phyloP scores from a whole-genome alignment of 1,140 invertebrate genomes.

The Colletes latitarsis region DNA sequence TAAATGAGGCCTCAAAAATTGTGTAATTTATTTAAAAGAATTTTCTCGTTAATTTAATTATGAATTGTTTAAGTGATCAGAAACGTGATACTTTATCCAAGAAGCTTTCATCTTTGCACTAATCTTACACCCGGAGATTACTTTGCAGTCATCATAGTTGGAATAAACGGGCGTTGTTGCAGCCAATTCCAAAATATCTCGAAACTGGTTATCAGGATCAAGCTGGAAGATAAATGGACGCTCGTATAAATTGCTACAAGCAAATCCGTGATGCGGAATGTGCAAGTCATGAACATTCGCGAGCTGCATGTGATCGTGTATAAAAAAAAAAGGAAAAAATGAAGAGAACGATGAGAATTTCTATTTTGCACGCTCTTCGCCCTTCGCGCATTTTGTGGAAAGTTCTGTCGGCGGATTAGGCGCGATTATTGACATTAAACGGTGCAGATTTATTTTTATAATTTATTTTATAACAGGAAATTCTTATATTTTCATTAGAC shows the following conservation, averaged over 20 bases:
- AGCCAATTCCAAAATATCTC: slow-evolving; percentile 20
- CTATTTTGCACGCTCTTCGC: slow-evolving; percentile 1
- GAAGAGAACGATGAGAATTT: not conserved
- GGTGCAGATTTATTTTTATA: slow-evolving; percentile 12
- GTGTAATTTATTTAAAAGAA: too few species aligned
- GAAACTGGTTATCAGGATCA: slow-evolving; percentile 19
- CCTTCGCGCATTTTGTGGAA: slow-evolving; percentile 6
- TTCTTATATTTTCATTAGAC: too few species aligned
- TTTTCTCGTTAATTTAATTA: too few species aligned
- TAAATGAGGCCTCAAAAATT: too few species aligned
- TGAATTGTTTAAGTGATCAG: not conserved
- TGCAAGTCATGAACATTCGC: slow-evolving; percentile 11
- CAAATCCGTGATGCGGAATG: slow-evolving; percentile 23
- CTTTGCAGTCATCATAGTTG: not conserved
- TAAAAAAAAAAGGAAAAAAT: not conserved
- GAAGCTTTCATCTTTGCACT: not conserved
- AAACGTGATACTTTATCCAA: not conserved
- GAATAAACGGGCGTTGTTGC: not conserved
- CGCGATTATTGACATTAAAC: slow-evolving; percentile 14
- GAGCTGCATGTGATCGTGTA: slow-evolving; percentile 7
- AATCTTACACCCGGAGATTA: not conserved
- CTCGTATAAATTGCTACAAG: slow-evolving; percentile 13
- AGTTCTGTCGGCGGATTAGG: slow-evolving; percentile 24
- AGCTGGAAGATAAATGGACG: slow-evolving; percentile 12
- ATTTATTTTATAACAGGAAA: not conserved